Evolutionary conservation across 35 echinoderm and acorn worm genomes (phyloP), one percentile per base, ranked within the genome.

Genomic region (Stichopus chloronotus): DNA sequence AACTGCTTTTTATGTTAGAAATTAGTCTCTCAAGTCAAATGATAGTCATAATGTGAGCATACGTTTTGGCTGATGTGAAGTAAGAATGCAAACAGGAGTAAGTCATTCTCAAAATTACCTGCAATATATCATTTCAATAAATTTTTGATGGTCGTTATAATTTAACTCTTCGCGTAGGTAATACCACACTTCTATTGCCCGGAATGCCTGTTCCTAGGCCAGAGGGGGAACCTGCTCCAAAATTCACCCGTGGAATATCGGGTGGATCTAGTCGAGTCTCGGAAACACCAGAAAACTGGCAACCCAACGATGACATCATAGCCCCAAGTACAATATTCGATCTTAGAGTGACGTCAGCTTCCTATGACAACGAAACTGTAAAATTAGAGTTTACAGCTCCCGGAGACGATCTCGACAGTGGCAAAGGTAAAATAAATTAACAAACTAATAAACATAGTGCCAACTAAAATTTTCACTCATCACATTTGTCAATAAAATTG

Each of bases 381-480:
- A 88, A 57, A 13, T 61, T 88, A 25, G 25, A 55, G 17, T 88
- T 60, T 8, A 43, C 86, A 21, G 86, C 86, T 23, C 86, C 86
- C 9, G 86, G 86, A 63, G 86, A 88, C 25, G 86, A 88, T 63
- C 86, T 88, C 11, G 86, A 88, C 86, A 60, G 30, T 23, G 86
- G 86, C 10, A 61, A 30, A 5, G 57, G 86, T 88, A 22, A 83
- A 43, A n/a, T n/a, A n/a, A n/a, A n/a, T n/a, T n/a, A n/a, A n/a
- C n/a, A n/a, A n/a, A n/a, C n/a, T n/a, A 43, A 43, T 43, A 43
- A 43, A 43, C 30, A 43, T 43, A 43, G 30, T 43, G 30, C 3
- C 0, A 43, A 43, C 30, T 43, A 3, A 43, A 43, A 43, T 43
- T 43, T 3, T 43, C 30, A 43, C 30, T 43, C 3, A n/a, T 43